phyloP scores from a whole-genome alignment of 2,888 invertebrate genomes.

The Acanthococcus lagerstroemiae region DNA sequence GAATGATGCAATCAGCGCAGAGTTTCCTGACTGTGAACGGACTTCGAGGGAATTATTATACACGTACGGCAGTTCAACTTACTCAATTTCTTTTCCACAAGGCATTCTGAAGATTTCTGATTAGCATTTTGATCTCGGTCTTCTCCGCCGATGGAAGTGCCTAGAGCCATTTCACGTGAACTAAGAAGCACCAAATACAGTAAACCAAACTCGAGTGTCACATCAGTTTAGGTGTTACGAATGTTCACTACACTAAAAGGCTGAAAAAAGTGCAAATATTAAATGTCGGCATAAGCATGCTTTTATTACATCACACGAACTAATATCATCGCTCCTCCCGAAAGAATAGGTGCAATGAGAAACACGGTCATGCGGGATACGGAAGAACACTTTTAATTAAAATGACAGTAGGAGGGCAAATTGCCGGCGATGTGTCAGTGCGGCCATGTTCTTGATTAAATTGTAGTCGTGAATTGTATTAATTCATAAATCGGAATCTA shows the following conservation, averaged over 20 bases:
- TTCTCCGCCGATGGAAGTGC: constrained; percentile 3
- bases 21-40: too few relatives aligned
- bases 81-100: constrained; percentile 9
- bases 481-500: too few relatives aligned
- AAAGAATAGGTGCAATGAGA: background rate
- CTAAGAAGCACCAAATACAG: background rate
- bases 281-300: constrained; percentile 18
- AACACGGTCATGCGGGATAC: background rate
- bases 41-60: too few relatives aligned
- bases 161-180: constrained; percentile 18
- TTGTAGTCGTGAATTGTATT: too few relatives aligned
- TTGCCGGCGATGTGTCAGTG: too few relatives aligned
- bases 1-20: too few relatives aligned
- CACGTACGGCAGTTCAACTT: background rate
- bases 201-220: background rate
- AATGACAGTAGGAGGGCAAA: too few relatives aligned
- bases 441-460: too few relatives aligned
- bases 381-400: too few relatives aligned
- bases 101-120: constrained; percentile 6
- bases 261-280: too few relatives aligned
- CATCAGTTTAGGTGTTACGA: too few relatives aligned
- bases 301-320: constrained; percentile 19
- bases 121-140: background rate
- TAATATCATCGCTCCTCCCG: background rate
- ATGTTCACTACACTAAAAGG: too few relatives aligned